Evolutionary conservation across 2,888 invertebrate species (phyloP), one percentile per base, ranked within the genome.

Genomic region (Alentia gelatinosa): DNA sequence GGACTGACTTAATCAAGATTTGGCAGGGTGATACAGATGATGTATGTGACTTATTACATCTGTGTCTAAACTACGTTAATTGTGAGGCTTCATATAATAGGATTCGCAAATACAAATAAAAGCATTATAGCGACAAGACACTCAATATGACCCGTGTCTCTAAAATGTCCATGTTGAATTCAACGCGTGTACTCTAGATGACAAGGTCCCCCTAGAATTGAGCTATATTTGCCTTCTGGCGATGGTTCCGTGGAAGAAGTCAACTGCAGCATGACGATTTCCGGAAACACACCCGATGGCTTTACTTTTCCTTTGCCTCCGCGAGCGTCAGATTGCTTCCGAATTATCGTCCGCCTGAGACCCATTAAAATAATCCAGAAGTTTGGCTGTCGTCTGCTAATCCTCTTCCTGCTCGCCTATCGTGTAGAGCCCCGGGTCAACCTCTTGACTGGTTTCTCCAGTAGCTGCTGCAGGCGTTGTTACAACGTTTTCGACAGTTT

Each of bases 331-430:
- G 23, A 56, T 56, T 56, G 19, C 56, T 56, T 56, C 19, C n/a
- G 19, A n/a, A 56, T 56, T 4, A 56, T 56, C n/a, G 56, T 12
- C 56, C 56, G 56, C 56, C 12, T 47, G 47, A 19, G 47, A 56
- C 56, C 19, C 56, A 56, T 56, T 56, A 56, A 12, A 19, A 56
- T 56, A 56, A 56, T 56, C 5, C 56, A 56, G 56, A 1, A 19
- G 56, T 56, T n/a, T 3, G 56, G 23, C 56, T 19, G 19, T 56
- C 3, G 56, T n/a, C n/a, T 56, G 12, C 56, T 56, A 42, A 47
- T 86, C 86, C 35, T 86, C 86, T 33, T 86, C 86, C 50, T 86
- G 86, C 30, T 86, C 86, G 19, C 86, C 86, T 42, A 86, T 86
- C 30, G 86, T 86, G 50, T 86, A 86, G 4, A 86, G 35, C 26